A percentile compares a stretch with the other conserved stretches of the same genome.
Evolutionary conservation across 2,113 vertebrate genomes (phyloP).

Genomic region (Chionodraco myersi): DNA sequence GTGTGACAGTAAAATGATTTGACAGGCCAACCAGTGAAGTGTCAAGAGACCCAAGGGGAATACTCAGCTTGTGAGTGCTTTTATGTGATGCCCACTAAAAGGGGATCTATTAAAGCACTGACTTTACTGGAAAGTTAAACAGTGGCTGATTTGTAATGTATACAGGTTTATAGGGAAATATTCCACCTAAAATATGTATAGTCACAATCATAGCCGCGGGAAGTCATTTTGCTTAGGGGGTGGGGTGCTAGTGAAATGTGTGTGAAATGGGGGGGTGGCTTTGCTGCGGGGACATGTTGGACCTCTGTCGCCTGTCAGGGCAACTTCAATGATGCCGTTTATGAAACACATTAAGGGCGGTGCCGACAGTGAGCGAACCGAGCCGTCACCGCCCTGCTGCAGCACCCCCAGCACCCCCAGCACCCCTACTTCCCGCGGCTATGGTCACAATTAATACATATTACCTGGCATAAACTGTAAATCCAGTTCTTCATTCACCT

Average conservation of each 20-base stretch:
- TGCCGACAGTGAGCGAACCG: too few species aligned
- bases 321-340: too few species aligned
- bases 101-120: not conserved
- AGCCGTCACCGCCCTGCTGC: too few species aligned
- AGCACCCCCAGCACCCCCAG: too few species aligned
- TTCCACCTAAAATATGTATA: not conserved
- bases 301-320: too few species aligned
- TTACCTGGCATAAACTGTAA: not conserved
- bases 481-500: not conserved
- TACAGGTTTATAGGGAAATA: not conserved
- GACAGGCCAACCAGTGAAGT: not conserved
- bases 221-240: too few species aligned
- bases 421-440: not conserved
- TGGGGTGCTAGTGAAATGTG: too few species aligned
- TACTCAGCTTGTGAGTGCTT: not conserved
- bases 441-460: not conserved
- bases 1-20: not conserved
- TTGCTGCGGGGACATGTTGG: too few species aligned
- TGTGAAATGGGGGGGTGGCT: too few species aligned
- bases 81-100: not conserved
- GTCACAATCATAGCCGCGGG: not conserved
- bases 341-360: too few species aligned
- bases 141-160: not conserved
- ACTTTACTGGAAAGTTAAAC: not conserved
- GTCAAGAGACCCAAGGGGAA: not conserved